Evolutionary conservation across 35 echinoderm and acorn worm species (phyloP).

Genomic region (Nesometra sesokonis): DNA sequence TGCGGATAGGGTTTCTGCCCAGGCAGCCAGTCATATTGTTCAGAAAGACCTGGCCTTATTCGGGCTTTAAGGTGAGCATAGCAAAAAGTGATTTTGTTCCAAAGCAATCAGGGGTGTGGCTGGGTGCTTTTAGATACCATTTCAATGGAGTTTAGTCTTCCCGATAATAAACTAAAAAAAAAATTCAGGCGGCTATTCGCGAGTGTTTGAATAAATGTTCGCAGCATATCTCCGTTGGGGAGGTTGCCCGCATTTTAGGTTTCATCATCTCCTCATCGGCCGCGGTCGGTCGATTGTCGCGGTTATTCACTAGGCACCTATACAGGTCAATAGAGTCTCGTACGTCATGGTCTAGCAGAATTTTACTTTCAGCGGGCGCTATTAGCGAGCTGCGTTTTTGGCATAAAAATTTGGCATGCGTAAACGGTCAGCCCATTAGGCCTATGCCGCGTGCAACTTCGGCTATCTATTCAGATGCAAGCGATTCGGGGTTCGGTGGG

Average conservation of each 20-base stretch:
- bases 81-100: not conserved
- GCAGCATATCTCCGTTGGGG: not conserved
- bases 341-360: not conserved
- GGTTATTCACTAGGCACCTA: slow-evolving; percentile 20
- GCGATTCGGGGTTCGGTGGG: not conserved
- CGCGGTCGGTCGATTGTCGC: not conserved
- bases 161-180: not conserved
- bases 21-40: not conserved
- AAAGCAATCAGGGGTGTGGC: not conserved
- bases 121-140: slow-evolving; percentile 5
- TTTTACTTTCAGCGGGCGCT: not conserved
- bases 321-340: slow-evolving; percentile 15
- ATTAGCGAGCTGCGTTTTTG: slow-evolving; percentile 4
- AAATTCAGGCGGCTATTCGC: not conserved
- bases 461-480: slow-evolving; percentile 18
- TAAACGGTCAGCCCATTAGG: slow-evolving; percentile 10
- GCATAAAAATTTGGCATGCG: not conserved
- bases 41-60: not conserved
- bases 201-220: not conserved
- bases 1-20: not conserved
- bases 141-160: slow-evolving; percentile 20
- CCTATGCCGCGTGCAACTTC: not conserved
- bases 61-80: not conserved
- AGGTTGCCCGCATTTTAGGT: slow-evolving; percentile 4
- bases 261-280: slow-evolving; percentile 6